phyloP scores from a whole-genome alignment of 2,113 vertebrate genomes.

The Oceanodroma tethys region DNA sequence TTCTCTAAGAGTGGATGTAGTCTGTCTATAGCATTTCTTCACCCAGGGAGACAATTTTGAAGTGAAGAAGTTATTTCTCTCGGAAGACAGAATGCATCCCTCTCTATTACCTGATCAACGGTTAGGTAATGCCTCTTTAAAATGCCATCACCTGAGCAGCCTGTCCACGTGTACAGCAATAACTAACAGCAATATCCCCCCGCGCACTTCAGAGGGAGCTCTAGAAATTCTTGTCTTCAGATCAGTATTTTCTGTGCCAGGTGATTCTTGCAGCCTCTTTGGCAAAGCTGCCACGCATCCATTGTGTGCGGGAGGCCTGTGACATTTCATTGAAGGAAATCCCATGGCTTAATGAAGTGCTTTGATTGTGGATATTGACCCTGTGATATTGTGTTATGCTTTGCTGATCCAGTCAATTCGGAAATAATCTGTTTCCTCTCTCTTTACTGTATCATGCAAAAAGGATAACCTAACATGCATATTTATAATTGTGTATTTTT shows the following conservation, averaged over 20 bases:
- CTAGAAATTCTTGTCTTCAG: neutral
- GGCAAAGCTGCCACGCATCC: neutral
- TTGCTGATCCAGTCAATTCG: neutral
- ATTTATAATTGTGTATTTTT: neutral
- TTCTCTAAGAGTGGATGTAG: neutral
- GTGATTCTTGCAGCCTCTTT: neutral
- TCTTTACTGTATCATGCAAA: neutral
- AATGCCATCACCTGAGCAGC: neutral
- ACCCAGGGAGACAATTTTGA: neutral
- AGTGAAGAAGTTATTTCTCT: neutral
- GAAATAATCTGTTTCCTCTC: neutral
- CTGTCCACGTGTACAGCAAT: fast-evolving
- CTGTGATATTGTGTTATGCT: neutral
- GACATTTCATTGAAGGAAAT: neutral
- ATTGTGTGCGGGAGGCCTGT: neutral
- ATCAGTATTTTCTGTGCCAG: neutral
- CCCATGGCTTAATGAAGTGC: neutral
- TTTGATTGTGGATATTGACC: neutral
- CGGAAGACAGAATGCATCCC: neutral
- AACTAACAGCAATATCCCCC: neutral
- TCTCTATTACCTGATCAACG: fast-evolving
- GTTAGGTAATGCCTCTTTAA: neutral
- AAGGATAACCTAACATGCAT: neutral
- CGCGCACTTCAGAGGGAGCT: neutral
- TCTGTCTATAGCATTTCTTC: neutral